Conservation (phyloP, 2,113 vertebrate species). For the Menura novaehollandiae region DNA sequence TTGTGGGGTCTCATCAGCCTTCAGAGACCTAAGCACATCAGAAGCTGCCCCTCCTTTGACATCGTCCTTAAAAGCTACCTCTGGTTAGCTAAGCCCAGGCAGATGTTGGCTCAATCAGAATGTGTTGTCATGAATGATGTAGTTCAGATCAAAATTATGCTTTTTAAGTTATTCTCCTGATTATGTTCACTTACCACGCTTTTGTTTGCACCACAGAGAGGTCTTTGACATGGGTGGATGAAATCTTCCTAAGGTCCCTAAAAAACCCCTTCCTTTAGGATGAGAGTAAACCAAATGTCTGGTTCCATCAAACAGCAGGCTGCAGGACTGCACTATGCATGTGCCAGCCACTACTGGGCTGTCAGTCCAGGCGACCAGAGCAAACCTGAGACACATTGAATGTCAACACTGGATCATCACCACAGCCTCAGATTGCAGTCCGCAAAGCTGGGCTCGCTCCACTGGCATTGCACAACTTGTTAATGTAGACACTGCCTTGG, state of each 20-base stretch:
- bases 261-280: not conserved
- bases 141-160: not conserved
- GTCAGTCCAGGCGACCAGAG: not conserved
- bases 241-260: not conserved
- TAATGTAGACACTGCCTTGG: not conserved
- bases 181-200: accelerated
- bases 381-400: not conserved
- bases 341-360: not conserved
- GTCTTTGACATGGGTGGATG: not conserved
- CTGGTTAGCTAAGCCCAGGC: not conserved
- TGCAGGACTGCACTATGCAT: not conserved
- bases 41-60: not conserved
- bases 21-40: not conserved
- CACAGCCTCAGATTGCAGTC: accelerated
- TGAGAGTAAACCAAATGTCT: not conserved
- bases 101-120: not conserved
- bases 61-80: not conserved
- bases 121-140: not conserved
- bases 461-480: not conserved
- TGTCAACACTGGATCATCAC: not conserved
- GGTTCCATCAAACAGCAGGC: not conserved
- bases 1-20: not conserved
- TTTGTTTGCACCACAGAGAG: not conserved
- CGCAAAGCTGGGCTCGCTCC: not conserved
- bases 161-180: not conserved